A percentile compares a stretch with the other conserved stretches of the same genome.
phyloP scores from a whole-genome alignment of 1,140 invertebrate genomes.

The Cryptotermes secundus region DNA sequence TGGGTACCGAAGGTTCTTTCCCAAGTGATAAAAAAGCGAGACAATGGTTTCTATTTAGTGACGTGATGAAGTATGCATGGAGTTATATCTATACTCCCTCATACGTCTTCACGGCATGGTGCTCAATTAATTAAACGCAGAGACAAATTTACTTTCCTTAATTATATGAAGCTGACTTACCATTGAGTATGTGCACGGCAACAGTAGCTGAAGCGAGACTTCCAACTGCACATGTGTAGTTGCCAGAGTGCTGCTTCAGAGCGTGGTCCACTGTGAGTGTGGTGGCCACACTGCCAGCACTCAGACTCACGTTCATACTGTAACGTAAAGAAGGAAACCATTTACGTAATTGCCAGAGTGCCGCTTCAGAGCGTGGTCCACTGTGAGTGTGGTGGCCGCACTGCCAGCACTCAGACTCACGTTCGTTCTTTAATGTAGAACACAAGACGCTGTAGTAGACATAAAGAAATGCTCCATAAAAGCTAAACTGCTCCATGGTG shows the following conservation, averaged over 20 bases:
- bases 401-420: conserved; percentile 42
- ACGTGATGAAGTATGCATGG: too few species aligned
- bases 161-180: conserved; percentile 41
- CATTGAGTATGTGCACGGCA: conserved; percentile 55
- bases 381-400: conserved; percentile 46
- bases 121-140: too few species aligned
- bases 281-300: conserved; percentile 44
- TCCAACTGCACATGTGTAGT: conserved; percentile 52
- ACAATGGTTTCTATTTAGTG: too few species aligned
- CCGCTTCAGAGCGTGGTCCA: conserved; percentile 47
- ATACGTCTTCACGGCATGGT: too few species aligned
- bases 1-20: too few species aligned
- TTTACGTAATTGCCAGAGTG: conserved; percentile 50
- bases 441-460: background rate
- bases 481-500: too few species aligned
- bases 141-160: too few species aligned
- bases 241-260: conserved; percentile 50
- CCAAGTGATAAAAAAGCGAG: too few species aligned
- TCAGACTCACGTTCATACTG: conserved; percentile 46
- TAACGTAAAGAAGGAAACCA: conserved; percentile 36
- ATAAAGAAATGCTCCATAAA: too few species aligned
- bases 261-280: conserved; percentile 49
- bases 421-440: conserved; percentile 45
- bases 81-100: too few species aligned
- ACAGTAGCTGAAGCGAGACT: conserved; percentile 50